Evolutionary conservation across 2,888 invertebrate genomes (phyloP).

Genomic region (Itoplectis maculator): DNA sequence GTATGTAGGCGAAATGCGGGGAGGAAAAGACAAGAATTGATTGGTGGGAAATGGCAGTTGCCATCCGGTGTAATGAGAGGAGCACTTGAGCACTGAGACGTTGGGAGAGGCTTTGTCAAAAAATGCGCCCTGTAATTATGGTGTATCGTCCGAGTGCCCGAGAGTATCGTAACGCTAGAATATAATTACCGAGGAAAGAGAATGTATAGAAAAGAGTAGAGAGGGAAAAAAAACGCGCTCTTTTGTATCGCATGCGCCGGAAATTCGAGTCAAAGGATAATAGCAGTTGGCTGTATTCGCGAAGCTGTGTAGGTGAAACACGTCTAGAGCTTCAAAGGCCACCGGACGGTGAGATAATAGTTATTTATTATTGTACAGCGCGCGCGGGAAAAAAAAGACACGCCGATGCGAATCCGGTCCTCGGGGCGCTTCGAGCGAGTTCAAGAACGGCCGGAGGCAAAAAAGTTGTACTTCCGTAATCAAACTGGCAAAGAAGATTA

Average conservation of each 20-base stretch:
- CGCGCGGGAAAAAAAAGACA: background rate
- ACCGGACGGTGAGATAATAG: background rate
- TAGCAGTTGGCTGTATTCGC: constrained; percentile 1
- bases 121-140: constrained; percentile 7
- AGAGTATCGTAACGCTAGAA: background rate
- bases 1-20: too few species aligned
- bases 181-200: background rate
- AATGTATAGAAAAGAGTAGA: background rate
- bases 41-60: background rate
- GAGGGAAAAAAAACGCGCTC: background rate
- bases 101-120: background rate
- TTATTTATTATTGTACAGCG: constrained; percentile 8
- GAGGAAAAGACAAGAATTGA: too few species aligned
- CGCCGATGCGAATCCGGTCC: background rate
- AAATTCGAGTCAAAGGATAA: constrained; percentile 8
- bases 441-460: too few species aligned
- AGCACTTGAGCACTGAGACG: background rate
- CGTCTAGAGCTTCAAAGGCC: background rate
- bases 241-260: background rate
- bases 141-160: background rate
- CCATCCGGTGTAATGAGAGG: constrained; percentile 2
- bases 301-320: background rate
- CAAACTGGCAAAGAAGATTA: constrained; percentile 15
- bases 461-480: constrained; percentile 9
- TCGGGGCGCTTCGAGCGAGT: background rate